Evolutionary conservation across 2,888 invertebrate genomes (phyloP).

Genomic region (Ditula angustiorana): DNA sequence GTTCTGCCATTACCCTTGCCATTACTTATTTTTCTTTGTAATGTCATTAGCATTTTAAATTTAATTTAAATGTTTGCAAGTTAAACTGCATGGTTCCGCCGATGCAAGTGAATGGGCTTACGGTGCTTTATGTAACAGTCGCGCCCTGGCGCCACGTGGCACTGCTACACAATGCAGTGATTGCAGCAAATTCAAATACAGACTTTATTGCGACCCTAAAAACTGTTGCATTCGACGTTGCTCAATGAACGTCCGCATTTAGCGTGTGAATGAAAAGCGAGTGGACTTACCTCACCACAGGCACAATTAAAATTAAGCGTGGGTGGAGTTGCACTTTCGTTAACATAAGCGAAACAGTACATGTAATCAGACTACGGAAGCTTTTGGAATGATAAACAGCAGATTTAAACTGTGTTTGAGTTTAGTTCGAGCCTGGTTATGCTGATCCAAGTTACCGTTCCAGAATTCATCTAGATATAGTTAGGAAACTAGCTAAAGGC

Average conservation of each 20-base stretch:
- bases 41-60: too few relatives aligned
- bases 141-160: slow-evolving; percentile 59
- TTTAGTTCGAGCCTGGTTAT: too few relatives aligned
- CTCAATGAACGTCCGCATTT: slow-evolving; percentile 18
- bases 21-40: too few relatives aligned
- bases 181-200: slow-evolving; percentile 11
- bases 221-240: slow-evolving; percentile 13
- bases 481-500: too few relatives aligned
- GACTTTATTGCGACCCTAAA: slow-evolving; percentile 19
- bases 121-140: slow-evolving; percentile 66
- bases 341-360: background rate
- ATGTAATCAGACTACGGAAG: background rate
- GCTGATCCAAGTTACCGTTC: too few relatives aligned
- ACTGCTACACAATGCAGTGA: slow-evolving; percentile 38
- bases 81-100: slow-evolving; percentile 54
- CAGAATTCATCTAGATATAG: too few relatives aligned
- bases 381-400: background rate
- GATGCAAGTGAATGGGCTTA: slow-evolving; percentile 62
- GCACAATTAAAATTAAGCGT: slow-evolving; percentile 33
- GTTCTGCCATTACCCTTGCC: too few relatives aligned
- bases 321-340: slow-evolving; percentile 25
- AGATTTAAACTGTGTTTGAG: too few relatives aligned
- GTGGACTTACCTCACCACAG: slow-evolving; percentile 30
- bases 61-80: background rate
- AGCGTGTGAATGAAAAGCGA: slow-evolving; percentile 15